Evolutionary conservation across 2,113 vertebrate species (phyloP).

Genomic region (Scomber japonicus): DNA sequence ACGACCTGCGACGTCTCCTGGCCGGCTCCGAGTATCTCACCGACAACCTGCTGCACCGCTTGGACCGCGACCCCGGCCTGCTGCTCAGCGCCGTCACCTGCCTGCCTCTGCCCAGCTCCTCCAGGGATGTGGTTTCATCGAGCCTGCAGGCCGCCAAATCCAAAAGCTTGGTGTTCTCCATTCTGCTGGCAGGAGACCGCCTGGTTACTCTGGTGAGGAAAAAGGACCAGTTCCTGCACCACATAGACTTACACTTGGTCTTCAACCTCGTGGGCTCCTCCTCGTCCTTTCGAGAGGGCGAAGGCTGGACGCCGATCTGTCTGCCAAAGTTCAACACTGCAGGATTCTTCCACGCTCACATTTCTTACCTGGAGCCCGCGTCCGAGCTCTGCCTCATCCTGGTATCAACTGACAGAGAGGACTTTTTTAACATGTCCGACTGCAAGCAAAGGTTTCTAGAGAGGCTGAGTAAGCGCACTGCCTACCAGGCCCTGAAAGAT

Average conservation of each 20-base stretch:
- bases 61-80: constrained; percentile 94
- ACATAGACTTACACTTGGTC: constrained; percentile 96
- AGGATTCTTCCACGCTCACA: constrained; percentile 96
- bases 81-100: constrained; percentile 94
- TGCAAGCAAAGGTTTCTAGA: constrained; percentile 95
- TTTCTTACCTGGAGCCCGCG: constrained; percentile 94
- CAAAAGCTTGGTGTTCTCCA: constrained; percentile 95
- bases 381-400: constrained; percentile 95
- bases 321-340: constrained; percentile 96
- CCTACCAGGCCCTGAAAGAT: constrained; percentile 88
- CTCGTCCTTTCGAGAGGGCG: constrained; percentile 94
- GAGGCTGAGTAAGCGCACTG: constrained; percentile 90
- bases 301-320: constrained; percentile 98
- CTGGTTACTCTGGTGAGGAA: constrained; percentile 94
- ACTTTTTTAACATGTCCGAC: constrained; percentile 95
- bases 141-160: constrained; percentile 94
- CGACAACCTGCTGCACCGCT: constrained; percentile 92
- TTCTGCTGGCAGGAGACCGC: constrained; percentile 92
- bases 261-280: constrained; percentile 97
- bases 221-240: constrained; percentile 96
- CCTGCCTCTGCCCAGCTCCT: constrained; percentile 87
- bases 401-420: constrained; percentile 94
- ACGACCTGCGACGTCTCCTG: constrained; percentile 94
- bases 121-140: constrained; percentile 89
- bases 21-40: constrained; percentile 96